These are phyloP conservation scores for Embiotoca jacksoni DNA, from an alignment of 2,113 vertebrate species.

Conservation along the genomic window DNA sequence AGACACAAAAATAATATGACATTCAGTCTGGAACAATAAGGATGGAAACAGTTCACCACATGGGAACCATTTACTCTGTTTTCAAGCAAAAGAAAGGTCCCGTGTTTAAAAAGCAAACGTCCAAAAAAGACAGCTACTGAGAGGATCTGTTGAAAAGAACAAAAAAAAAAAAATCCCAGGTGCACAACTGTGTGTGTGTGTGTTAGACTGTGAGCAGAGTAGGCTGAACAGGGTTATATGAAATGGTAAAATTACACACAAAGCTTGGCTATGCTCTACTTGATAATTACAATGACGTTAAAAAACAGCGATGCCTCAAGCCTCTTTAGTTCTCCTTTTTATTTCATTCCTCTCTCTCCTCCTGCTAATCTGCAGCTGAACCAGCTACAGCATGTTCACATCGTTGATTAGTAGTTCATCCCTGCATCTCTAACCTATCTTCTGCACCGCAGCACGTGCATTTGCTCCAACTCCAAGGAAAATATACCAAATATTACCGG, in stretches of 20 bases:
- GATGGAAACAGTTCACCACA: slow-evolving; percentile 35
- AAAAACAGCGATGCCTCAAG: slow-evolving; percentile 36
- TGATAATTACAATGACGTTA: slow-evolving; percentile 43
- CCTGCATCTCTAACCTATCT: slow-evolving; percentile 25
- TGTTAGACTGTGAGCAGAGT: background rate
- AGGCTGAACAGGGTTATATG: slow-evolving; percentile 1
- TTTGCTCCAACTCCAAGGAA: background rate
- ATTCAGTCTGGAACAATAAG: slow-evolving; percentile 56
- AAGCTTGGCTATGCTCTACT: slow-evolving; percentile 15
- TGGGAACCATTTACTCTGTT: slow-evolving; percentile 40
- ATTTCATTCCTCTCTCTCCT: background rate
- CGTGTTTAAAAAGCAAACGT: background rate
- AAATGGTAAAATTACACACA: slow-evolving; percentile 37
- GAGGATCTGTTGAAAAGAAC: background rate
- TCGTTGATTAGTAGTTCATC: slow-evolving; percentile 26
- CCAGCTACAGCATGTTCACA: slow-evolving; percentile 54
- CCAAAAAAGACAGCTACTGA: background rate
- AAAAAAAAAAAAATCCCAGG: background rate
- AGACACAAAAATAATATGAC: slow-evolving; percentile 46
- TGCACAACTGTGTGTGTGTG: background rate
- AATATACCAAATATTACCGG: slow-evolving; percentile 6
- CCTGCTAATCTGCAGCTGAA: slow-evolving; percentile 35
- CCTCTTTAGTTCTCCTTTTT: slow-evolving; percentile 9
- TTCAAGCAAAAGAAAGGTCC: slow-evolving; percentile 10
- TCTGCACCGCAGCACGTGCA: background rate